These are phyloP conservation scores for Drosophila paracracens DNA, from an alignment of 2,888 invertebrate genomes.

Conservation along the genomic window DNA sequence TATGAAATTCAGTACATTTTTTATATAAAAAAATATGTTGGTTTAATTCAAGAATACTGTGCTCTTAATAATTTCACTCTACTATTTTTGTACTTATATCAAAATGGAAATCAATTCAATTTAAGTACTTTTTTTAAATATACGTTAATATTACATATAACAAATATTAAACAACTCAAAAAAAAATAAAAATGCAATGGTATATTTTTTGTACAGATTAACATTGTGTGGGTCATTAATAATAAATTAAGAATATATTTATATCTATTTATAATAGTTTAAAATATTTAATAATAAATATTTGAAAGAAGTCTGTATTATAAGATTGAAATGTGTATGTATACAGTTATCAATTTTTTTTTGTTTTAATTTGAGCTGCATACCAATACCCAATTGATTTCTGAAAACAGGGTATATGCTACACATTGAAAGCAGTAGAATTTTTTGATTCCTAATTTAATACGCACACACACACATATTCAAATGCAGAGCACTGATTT, in stretches of 20 bases:
- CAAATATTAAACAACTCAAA: background rate
- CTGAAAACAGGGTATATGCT: background rate
- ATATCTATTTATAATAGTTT: background rate
- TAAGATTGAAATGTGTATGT: background rate
- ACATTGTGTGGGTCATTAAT: background rate
- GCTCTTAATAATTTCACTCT: too few relatives aligned
- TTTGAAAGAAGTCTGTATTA: background rate
- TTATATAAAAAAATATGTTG: too few relatives aligned
- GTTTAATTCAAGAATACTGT: too few relatives aligned
- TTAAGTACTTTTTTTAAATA: background rate
- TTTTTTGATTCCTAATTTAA: background rate
- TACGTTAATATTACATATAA: background rate
- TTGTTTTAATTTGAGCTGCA: background rate
- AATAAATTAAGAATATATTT: background rate
- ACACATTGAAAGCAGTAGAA: background rate
- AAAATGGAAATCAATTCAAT: too few relatives aligned
- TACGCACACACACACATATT: background rate
- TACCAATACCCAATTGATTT: background rate
- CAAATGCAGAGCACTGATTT: conserved; percentile 11
- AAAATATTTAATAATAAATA: background rate
- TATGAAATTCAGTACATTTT: background rate
- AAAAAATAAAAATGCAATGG: background rate
- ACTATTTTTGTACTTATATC: too few relatives aligned
- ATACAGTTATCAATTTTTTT: background rate
- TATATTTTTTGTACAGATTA: background rate